Evolutionary conservation across 1,140 invertebrate genomes (phyloP).

Genomic region (Pachyrhynchus sulphureomaculatus): DNA sequence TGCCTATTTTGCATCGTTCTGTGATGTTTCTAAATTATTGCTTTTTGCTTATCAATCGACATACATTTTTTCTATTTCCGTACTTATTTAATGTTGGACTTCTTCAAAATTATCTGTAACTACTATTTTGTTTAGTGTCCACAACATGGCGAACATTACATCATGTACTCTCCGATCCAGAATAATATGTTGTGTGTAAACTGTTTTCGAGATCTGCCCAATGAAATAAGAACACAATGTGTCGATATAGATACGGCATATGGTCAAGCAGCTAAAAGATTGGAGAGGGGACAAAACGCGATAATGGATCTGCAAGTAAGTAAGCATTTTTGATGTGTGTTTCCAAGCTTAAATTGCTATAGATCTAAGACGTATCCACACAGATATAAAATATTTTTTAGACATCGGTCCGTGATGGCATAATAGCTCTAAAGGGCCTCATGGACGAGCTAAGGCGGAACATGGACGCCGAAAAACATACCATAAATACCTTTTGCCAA

Average conservation of each 20-base stretch:
- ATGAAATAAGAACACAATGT: constrained; percentile 65
- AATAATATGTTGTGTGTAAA: constrained; percentile 70
- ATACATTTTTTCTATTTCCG: no score
- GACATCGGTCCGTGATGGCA: constrained; percentile 63
- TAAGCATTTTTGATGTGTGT: no score
- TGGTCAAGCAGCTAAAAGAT: constrained; percentile 64
- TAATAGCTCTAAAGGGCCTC: constrained; percentile 64
- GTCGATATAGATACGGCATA: constrained; percentile 74
- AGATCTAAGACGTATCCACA: no score
- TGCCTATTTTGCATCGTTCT: no score
- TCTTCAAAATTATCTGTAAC: no score
- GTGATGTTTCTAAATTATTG: no score
- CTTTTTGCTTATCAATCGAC: no score
- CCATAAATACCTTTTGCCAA: constrained; percentile 66
- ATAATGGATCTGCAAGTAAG: constrained; percentile 48
- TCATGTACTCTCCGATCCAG: constrained; percentile 69
- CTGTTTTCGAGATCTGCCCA: constrained; percentile 67
- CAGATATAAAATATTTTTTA: constrained; percentile 42
- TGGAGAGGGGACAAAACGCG: constrained; percentile 59
- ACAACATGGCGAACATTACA: constrained; percentile 68
- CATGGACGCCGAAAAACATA: constrained; percentile 66
- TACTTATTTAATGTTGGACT: no score
- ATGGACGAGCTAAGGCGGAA: constrained; percentile 66
- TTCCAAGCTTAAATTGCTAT: no score
- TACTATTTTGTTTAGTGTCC: constrained; percentile 59